phyloP scores from a whole-genome alignment of 2,797 vertebrate species.

The Cuniculus paca region DNA sequence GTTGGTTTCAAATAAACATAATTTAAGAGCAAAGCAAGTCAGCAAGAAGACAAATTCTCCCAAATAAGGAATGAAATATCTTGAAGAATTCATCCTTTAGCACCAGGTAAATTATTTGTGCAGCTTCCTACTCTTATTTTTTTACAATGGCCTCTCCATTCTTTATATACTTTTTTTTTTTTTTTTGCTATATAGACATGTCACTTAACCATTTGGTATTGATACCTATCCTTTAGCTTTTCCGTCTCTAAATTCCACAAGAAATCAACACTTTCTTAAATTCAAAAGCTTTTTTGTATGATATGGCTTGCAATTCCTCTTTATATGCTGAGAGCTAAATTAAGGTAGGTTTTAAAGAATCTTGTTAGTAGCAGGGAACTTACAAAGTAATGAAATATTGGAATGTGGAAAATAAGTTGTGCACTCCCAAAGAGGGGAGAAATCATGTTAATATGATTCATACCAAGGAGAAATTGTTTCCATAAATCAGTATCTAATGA shows the following conservation, averaged over 20 bases:
- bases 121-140: neutral
- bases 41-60: slow-evolving; percentile 6
- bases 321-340: neutral
- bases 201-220: neutral
- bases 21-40: slow-evolving; percentile 28
- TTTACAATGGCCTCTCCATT: neutral
- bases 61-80: neutral
- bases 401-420: neutral
- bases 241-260: neutral
- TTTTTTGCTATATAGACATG: neutral
- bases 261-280: neutral
- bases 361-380: neutral
- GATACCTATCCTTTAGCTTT: neutral
- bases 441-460: neutral
- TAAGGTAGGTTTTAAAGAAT: neutral
- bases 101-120: neutral
- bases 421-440: neutral
- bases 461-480: neutral
- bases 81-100: neutral
- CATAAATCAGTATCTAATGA: neutral
- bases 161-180: neutral
- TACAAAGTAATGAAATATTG: neutral
- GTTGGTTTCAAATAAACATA: neutral
- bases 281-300: neutral
- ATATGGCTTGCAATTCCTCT: neutral